Conservation (phyloP, 2,888 invertebrate species). For the Temnothorax rugatulus region DNA sequence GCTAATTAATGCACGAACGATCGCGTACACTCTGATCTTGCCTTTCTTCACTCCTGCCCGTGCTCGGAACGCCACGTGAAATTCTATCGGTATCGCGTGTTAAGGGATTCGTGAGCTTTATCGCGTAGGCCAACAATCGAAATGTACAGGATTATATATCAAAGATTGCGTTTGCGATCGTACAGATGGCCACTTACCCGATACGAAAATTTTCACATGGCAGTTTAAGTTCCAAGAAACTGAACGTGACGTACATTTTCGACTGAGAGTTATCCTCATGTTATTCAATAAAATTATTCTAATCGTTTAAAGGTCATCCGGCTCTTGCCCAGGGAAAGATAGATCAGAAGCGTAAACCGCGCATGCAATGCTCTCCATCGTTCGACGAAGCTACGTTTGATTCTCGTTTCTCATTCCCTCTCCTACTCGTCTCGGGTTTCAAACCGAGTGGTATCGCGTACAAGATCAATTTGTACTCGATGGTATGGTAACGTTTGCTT, state of each 20-base stretch:
- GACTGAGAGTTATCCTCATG: not conserved
- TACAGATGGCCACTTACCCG: not conserved
- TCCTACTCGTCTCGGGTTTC: conserved; percentile 16
- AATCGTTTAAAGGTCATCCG: not conserved
- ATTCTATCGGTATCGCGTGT: not conserved
- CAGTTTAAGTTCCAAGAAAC: not conserved
- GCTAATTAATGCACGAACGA: conserved; percentile 64
- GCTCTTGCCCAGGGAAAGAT: conserved; percentile 3
- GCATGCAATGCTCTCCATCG: not conserved
- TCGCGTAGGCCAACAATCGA: conserved; percentile 2
- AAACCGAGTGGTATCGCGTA: conserved; percentile 13
- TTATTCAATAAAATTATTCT: not conserved
- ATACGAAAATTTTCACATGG: not conserved
- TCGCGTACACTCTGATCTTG: conserved; percentile 63
- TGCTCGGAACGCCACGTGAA: conserved; percentile 11
- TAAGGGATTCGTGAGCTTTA: not conserved
- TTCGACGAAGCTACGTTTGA: conserved; percentile 17
- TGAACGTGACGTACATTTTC: not conserved
- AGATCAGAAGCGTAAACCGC: conserved; percentile 10
- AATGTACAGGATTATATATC: not conserved
- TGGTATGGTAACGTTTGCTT: conserved; percentile 71
- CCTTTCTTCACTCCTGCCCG: not conserved
- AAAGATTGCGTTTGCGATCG: not conserved
- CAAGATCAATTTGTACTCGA: conserved; percentile 68
- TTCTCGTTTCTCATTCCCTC: conserved; percentile 34